Conservation (phyloP, 2,888 invertebrate genomes). For the Ornithoptera priamus region DNA sequence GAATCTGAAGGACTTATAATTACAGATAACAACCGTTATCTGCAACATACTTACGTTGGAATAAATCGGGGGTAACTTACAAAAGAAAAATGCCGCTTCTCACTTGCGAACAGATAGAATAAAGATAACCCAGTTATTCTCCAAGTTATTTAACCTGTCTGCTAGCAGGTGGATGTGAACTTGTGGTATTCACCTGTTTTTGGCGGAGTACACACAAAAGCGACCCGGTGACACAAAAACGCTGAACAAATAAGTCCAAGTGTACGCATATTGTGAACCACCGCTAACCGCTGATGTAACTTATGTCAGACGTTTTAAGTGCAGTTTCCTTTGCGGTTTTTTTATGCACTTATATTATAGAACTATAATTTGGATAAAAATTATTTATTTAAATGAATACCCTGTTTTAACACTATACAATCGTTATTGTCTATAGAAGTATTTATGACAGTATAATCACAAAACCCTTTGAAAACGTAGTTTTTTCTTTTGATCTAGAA, state of each 20-base stretch:
- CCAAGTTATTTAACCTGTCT: slow-evolving; percentile 12
- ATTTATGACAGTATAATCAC: too few species aligned
- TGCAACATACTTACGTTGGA: background rate
- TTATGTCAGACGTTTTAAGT: background rate
- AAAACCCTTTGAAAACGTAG: too few species aligned
- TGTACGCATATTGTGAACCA: slow-evolving; percentile 5
- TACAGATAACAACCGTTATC: background rate
- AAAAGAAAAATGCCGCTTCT: background rate
- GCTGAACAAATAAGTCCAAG: slow-evolving; percentile 18
- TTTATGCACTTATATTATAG: background rate
- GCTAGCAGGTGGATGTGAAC: slow-evolving; percentile 15
- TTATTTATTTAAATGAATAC: background rate
- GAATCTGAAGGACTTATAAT: background rate
- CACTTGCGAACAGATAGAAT: slow-evolving; percentile 12
- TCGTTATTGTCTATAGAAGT: background rate
- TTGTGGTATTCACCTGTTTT: slow-evolving; percentile 23
- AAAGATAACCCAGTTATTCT: slow-evolving; percentile 19
- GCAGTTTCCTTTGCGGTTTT: background rate
- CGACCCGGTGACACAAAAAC: slow-evolving; percentile 17
- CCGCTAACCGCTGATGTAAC: slow-evolving; percentile 9
- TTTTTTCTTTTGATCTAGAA: too few species aligned
- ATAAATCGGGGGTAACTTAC: background rate
- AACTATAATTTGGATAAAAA: background rate
- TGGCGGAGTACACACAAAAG: slow-evolving; percentile 5
- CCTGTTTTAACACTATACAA: background rate